Evolutionary conservation across 2,113 vertebrate genomes (phyloP).

Genomic region (Collichthys lucidus): DNA sequence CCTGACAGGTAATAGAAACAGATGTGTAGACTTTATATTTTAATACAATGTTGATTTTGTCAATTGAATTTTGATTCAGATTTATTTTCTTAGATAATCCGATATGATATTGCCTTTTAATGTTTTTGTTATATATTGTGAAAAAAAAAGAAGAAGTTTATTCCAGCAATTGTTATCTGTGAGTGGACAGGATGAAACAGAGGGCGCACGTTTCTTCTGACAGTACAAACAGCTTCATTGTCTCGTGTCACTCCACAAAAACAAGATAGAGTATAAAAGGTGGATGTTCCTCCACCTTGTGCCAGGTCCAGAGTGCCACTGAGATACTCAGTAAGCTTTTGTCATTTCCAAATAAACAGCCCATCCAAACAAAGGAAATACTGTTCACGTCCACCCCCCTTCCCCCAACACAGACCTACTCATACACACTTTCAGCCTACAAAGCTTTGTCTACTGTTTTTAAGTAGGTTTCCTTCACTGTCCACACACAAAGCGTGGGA

Average conservation of each 20-base stretch:
- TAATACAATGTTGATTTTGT: neutral
- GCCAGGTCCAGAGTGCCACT: constrained; percentile 57
- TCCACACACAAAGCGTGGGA: constrained; percentile 84
- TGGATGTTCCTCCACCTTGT: constrained; percentile 76
- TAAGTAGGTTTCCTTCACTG: constrained; percentile 84
- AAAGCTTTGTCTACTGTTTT: constrained; percentile 81
- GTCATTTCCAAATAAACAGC: constrained; percentile 79
- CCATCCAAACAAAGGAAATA: constrained; percentile 83
- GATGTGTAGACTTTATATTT: neutral
- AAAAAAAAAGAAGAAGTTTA: constrained; percentile 30
- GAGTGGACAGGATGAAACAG: constrained; percentile 54
- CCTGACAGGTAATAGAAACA: constrained; percentile 12
- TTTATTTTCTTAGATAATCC: neutral
- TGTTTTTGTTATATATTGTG: constrained; percentile 26
- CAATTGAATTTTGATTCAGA: neutral
- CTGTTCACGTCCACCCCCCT: constrained; percentile 46
- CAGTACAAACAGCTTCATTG: constrained; percentile 44
- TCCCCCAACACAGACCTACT: constrained; percentile 5
- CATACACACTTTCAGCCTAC: constrained; percentile 52
- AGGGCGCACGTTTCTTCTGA: constrained; percentile 59
- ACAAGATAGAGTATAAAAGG: constrained; percentile 62
- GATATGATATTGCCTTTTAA: neutral
- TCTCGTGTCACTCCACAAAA: constrained; percentile 54
- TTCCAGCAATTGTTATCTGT: constrained; percentile 58
- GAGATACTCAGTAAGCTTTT: constrained; percentile 69